A percentile compares a stretch with the other conserved stretches of the same genome.
phyloP scores from a whole-genome alignment of 1,140 invertebrate species.

The Papilio machaon region DNA sequence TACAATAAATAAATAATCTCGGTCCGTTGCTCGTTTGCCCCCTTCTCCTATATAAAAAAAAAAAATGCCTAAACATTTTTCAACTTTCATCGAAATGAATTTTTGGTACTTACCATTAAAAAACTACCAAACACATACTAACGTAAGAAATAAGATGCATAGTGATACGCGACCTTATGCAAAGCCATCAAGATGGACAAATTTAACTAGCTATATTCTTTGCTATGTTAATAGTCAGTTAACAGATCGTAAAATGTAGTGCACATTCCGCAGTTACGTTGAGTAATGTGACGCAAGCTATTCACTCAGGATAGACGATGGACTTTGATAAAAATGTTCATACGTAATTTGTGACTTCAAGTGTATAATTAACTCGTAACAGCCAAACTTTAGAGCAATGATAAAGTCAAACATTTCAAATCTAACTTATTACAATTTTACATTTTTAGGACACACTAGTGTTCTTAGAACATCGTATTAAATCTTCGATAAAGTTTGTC shows the following conservation, averaged over 20 bases:
- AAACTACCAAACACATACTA: background rate
- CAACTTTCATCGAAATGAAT: too few species aligned
- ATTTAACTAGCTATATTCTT: conserved; percentile 26
- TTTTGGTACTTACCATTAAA: background rate
- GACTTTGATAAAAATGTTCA: conserved; percentile 2
- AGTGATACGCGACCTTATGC: background rate
- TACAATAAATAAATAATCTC: too few species aligned
- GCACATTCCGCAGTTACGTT: conserved; percentile 4
- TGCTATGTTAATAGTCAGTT: conserved; percentile 32
- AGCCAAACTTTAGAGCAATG: too few species aligned
- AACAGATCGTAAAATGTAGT: conserved; percentile 26
- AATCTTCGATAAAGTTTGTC: too few species aligned
- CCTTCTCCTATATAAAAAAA: too few species aligned
- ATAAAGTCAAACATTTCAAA: too few species aligned
- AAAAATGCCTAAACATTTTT: too few species aligned
- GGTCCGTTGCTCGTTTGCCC: too few species aligned
- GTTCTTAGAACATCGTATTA: too few species aligned
- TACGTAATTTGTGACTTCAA: conserved; percentile 29
- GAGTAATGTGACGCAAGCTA: conserved; percentile 23
- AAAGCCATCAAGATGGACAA: conserved; percentile 5
- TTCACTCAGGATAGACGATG: conserved; percentile 5
- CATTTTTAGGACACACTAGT: too few species aligned
- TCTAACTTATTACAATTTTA: too few species aligned
- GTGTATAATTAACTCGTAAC: conserved; percentile 19
- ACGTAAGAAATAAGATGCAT: conserved; percentile 2